These are phyloP conservation scores for Eupithecia dodoneata DNA, from an alignment of 2,888 invertebrate species.

Conservation along the genomic window DNA sequence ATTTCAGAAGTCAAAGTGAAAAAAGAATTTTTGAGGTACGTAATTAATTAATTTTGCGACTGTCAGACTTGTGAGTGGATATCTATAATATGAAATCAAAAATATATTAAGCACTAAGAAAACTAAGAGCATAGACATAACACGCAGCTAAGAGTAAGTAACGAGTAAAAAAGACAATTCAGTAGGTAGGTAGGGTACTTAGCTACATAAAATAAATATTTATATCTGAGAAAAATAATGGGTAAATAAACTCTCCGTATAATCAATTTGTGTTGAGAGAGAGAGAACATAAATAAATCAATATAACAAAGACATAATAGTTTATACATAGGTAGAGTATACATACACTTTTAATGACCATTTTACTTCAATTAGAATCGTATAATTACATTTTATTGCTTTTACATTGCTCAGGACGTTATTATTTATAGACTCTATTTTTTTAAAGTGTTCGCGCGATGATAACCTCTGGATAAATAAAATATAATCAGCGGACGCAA, in stretches of 20 bases:
- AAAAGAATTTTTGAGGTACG: background rate
- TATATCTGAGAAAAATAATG: background rate
- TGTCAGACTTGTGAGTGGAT: background rate
- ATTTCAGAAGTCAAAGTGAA: too few species aligned
- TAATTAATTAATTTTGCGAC: background rate
- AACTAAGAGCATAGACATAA: too few species aligned
- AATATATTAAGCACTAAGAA: too few species aligned
- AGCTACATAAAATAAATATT: background rate
- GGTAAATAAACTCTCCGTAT: background rate
- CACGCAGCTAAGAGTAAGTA: background rate
- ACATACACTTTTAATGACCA: conserved; percentile 27
- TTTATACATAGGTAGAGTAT: background rate
- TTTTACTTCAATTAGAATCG: conserved; percentile 24
- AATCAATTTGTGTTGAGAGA: background rate
- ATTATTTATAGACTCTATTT: background rate
- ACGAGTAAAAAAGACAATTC: too few species aligned
- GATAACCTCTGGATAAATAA: conserved; percentile 22
- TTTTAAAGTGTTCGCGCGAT: background rate
- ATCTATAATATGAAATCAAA: background rate
- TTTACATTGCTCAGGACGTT: background rate
- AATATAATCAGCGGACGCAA: background rate
- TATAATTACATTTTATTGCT: conserved; percentile 27
- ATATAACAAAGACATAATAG: conserved; percentile 1
- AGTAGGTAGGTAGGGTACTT: background rate
- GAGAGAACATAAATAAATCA: conserved; percentile 2